Evolutionary conservation across 2,113 vertebrate species (phyloP).

Genomic region (Callipepla californica): DNA sequence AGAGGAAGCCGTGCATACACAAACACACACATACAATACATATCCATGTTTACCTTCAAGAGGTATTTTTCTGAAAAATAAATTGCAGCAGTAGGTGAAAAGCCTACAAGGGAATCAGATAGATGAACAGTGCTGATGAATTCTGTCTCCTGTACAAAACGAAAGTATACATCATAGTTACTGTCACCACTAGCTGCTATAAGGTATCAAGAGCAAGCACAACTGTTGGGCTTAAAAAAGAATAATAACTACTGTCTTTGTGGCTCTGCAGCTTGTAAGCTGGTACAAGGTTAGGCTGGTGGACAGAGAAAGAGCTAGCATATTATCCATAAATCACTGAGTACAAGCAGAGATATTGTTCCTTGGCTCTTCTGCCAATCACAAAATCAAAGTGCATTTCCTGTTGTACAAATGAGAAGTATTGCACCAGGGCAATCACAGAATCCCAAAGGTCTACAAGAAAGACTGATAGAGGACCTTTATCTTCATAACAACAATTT

Average conservation of each 20-base stretch:
- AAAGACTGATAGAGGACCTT: not conserved
- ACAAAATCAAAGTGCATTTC: not conserved
- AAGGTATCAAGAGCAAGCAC: constrained; percentile 44
- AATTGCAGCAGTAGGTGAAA: constrained; percentile 59
- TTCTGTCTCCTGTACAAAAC: constrained; percentile 42
- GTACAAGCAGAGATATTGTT: not conserved
- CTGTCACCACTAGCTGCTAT: constrained; percentile 48
- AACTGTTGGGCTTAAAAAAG: constrained; percentile 53
- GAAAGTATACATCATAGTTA: constrained; percentile 65
- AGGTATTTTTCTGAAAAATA: constrained; percentile 55
- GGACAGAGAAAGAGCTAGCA: constrained; percentile 12
- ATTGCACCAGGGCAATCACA: not conserved
- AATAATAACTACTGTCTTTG: constrained; percentile 45
- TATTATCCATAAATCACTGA: constrained; percentile 42
- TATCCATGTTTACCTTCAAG: constrained; percentile 24
- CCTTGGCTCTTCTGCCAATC: not conserved
- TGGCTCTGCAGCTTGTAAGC: constrained; percentile 22
- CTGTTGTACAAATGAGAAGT: not conserved
- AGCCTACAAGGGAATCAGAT: constrained; percentile 56
- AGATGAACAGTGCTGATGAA: constrained; percentile 42
- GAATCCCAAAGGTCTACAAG: not conserved
- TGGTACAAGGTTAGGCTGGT: not conserved
- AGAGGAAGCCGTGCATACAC: not conserved
- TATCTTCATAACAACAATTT: not conserved
- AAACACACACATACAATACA: not conserved